Evolutionary conservation across 2,797 vertebrate species (phyloP), one percentile per base, ranked within the genome.

Genomic region (Helicolenus hilgendorfi): DNA sequence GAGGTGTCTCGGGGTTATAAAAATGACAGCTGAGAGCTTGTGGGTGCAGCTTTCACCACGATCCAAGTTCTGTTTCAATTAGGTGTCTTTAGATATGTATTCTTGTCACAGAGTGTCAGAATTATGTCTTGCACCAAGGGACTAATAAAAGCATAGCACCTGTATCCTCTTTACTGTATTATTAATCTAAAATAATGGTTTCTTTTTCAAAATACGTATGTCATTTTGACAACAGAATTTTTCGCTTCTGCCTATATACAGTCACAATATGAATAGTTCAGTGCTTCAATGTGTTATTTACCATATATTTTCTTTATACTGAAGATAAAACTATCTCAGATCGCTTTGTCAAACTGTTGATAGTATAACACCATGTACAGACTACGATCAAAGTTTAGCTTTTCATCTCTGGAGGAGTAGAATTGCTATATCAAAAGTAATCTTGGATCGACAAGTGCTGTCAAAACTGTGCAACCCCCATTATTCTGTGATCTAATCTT

Each of bases 51-150:
- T 86, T 83, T 78, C 5, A 33, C 29, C 71, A 70, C 24, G 85
- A 79, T 72, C 29, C 38, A 55, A 67, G 31, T 35, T 75, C 22
- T 71, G 35, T 79, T 85, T 85, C 71, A 90, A 85, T 88, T 79
- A 84, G 49, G 24, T 68, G 49, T 81, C 53, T 90, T 64, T 68
- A 65, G 79, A 86, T 45, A 22, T 53, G 18, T 55, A 36, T 59
- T 74, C 70, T 59, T 77, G 63, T 76, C 77, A 77, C 31, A 33
- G 65, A 63, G 69, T 81, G 68, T 60, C 74, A 87, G 35, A 76
- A 86, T 79, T 36, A 85, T 63, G 20, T 69, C 35, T 72, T 62
- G 9, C 55, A 78, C 13, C 33, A 11, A 26, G 69, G 72, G 80
- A 75, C 78, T 59, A 55, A 59, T 36, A 64, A 58, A 82, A 81